These are phyloP conservation scores for Drosophila kambysellisi DNA, from an alignment of 2,888 invertebrate genomes.

Conservation along the genomic window DNA sequence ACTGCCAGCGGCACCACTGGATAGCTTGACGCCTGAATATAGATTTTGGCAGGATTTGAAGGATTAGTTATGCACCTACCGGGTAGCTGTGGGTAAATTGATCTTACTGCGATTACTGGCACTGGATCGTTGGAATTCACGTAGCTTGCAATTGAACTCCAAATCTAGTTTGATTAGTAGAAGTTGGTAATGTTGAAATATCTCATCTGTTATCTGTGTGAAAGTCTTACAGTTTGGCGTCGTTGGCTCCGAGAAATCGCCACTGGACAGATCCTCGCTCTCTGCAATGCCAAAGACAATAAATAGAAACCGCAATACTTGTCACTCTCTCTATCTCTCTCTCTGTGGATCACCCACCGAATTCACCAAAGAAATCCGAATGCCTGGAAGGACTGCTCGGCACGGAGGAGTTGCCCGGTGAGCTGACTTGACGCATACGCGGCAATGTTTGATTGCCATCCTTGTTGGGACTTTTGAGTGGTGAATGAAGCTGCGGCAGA, in stretches of 20 bases:
- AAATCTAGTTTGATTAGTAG: slow-evolving; percentile 90
- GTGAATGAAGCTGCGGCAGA: slow-evolving; percentile 83
- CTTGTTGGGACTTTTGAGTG: slow-evolving; percentile 82
- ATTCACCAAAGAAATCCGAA: slow-evolving; percentile 89
- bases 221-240: slow-evolving; percentile 83
- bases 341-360: slow-evolving; percentile 85
- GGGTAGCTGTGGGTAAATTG: slow-evolving; percentile 13
- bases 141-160: slow-evolving; percentile 91
- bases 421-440: slow-evolving; percentile 87
- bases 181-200: slow-evolving; percentile 89
- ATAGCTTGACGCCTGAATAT: slow-evolving; percentile 46
- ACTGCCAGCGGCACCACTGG: slow-evolving; percentile 46
- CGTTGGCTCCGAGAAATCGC: slow-evolving; percentile 86
- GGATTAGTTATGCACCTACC: neutral
- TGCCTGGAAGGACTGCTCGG: slow-evolving; percentile 90
- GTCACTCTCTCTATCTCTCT: neutral
- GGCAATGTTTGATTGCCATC: slow-evolving; percentile 81
- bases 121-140: slow-evolving; percentile 85
- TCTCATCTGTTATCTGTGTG: slow-evolving; percentile 87
- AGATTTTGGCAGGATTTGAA: neutral
- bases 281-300: slow-evolving; percentile 65
- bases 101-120: slow-evolving; percentile 72
- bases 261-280: slow-evolving; percentile 85
- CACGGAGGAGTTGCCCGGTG: slow-evolving; percentile 86
- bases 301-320: slow-evolving; percentile 1